Base-by-base conservation (phyloP, 2,888 invertebrate species). In the Hoplodrina blanda region DNA sequence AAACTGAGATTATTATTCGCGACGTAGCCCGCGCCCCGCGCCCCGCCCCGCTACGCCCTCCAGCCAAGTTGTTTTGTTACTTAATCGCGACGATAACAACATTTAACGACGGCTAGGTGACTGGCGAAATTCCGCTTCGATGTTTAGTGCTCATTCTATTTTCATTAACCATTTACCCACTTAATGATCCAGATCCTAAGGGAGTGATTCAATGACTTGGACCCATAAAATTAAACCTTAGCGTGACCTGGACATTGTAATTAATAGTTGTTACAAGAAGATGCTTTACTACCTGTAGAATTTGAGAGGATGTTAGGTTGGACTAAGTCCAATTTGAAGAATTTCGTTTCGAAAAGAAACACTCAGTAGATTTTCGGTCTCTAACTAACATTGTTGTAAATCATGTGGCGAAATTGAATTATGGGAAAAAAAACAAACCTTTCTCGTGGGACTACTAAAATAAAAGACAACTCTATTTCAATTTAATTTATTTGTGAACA, bases 61-160 rank as follows among this genome's bases (percentile, higher is more conserved):
- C 87, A 91, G 89, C 91, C 90, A 89, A 93, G 92, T 94, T 95
- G 95, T 95, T 95, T 94, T 94, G 95, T 95, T 95, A 93, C 95
- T 95, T 95, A 95, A 95, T 96, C 95, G 95, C 92, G 92, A 92
- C 95, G 95, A 95, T 95, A 96, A 96, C 95, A 92, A 92, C 94
- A 91, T 95, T 96, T 96, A 96, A 96, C 94, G 95, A 96, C 94
- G 93, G 92, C 95, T 95, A 96, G 95, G 95, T 96, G 95, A 96
- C 95, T 96, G 93, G 95, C 95, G 89, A 94, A 96, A 95, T 94
- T 95, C 93, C 94, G 93, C 95, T 92, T 90, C 94, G 93, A 95
- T 96, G 95, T 96, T 96, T 96, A 96, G 95, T 95, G 91, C 95
- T 95, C 95, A 95, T 96, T 95, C 95, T 94, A 93, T 95, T 96